Evolutionary conservation across 1,140 invertebrate species (phyloP).

Genomic region (Halyomorpha halys): DNA sequence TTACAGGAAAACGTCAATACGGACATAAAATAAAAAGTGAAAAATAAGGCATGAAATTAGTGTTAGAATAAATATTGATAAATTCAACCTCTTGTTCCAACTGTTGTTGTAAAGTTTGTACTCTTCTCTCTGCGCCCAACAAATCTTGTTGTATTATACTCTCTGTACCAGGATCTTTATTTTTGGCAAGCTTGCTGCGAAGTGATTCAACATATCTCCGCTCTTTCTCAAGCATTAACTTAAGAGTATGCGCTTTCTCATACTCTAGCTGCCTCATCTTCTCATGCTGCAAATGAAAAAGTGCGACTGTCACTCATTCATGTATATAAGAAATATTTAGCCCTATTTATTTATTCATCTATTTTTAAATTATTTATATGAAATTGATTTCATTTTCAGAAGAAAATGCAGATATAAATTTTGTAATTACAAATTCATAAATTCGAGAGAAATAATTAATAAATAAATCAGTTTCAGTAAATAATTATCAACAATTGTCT

Average conservation of each 20-base stretch:
- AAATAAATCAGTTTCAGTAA: no score
- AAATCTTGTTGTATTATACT: constrained; percentile 40
- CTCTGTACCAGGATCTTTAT: constrained; percentile 36
- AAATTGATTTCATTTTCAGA: no score
- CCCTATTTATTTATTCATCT: no score
- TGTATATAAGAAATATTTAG: no score
- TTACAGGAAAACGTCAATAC: no score
- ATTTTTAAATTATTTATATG: no score
- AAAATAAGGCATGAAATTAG: no score
- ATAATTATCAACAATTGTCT: no score
- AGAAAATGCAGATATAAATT: neutral
- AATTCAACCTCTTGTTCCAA: constrained; percentile 37
- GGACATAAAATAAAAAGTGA: no score
- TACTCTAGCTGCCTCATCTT: constrained; percentile 65
- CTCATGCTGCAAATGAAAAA: constrained; percentile 48
- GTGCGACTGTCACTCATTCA: no score
- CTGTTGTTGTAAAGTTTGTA: constrained; percentile 50
- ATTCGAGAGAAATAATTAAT: no score
- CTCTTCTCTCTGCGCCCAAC: constrained; percentile 47
- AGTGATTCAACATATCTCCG: constrained; percentile 61
- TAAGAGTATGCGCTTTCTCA: constrained; percentile 61
- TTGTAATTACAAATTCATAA: neutral
- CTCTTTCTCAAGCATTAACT: constrained; percentile 70
- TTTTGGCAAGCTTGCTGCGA: constrained; percentile 47
- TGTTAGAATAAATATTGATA: no score